Percentiles rank a stretch among this genome's conserved stretches.
phyloP scores from a whole-genome alignment of 2,113 vertebrate species.

The Cisticola juncidis region DNA sequence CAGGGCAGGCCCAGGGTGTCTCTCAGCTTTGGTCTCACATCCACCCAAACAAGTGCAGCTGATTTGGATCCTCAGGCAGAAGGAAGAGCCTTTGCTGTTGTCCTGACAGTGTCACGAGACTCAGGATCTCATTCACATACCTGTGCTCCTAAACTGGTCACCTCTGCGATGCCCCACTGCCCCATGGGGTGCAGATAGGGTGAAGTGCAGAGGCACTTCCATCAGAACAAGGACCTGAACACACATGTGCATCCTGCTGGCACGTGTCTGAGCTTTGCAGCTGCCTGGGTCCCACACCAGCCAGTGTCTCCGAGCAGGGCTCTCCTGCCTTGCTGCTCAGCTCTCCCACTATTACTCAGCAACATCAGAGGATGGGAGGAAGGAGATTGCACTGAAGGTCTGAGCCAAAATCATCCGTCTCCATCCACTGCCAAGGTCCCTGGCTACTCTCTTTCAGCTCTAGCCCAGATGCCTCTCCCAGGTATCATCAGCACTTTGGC shows the following conservation, averaged over 20 bases:
- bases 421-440: not conserved
- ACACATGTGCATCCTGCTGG: not conserved
- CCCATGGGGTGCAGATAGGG: accelerated
- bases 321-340: not conserved
- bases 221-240: not conserved
- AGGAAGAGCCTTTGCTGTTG: not conserved
- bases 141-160: not conserved
- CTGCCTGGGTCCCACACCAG: accelerated
- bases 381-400: not conserved
- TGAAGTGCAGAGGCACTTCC: not conserved
- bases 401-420: not conserved
- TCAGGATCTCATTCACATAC: not conserved
- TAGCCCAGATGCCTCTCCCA: not conserved
- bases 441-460: not conserved
- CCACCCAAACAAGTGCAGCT: not conserved
- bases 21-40: not conserved
- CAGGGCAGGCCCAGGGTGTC: not conserved
- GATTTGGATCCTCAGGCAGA: not conserved
- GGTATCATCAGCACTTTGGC: not conserved
- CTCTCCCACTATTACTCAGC: not conserved
- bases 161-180: accelerated
- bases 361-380: not conserved
- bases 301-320: accelerated
- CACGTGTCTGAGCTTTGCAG: not conserved
- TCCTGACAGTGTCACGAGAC: not conserved